Evolutionary conservation across 2,888 invertebrate species (phyloP), one percentile per base, ranked within the genome.

Genomic region (Thera britannica): DNA sequence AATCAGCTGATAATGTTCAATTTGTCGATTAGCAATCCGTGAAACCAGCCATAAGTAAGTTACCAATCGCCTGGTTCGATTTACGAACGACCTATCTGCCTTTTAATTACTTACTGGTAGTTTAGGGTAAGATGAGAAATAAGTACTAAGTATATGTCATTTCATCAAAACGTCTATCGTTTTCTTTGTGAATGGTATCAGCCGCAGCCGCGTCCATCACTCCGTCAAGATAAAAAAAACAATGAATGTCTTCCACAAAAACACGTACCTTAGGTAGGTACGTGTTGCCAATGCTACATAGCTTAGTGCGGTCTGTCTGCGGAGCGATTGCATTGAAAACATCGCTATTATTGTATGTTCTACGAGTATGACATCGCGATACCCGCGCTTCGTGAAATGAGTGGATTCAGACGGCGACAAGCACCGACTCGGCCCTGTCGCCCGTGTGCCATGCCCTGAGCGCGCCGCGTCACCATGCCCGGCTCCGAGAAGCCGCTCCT

Each of bases 401-500:
- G 41, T 34, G 4, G 2, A 58, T 36, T 41, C 69, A 72, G 65
- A 70, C 65, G 64, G 9, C 1, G n/a, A 41, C 56, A 34, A 64
- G 65, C 68, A 56, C 51, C 35, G 57, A 36, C 9, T 7, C 65
- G 54, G 8, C 51, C 63, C 51, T 63, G 63, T 55, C 70, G 72
- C 63, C 57, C 55, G 34, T 48, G 36, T 58, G 23, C 38, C 34
- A 11, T 41, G 38, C 1, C 35, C 36, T 54, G 44, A 61, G 11
- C 52, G 61, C 35, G 48, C 3, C 58, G 12, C 41, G 0, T 12
- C 60, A 51, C n/a, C 58, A 70, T 70, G 69, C 52, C 66, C 12
- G 38, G 38, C 23, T 59, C 58, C 12, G 57, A 58, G 5, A 54
- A 68, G 11, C 57, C 58, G 54, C 85, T 9, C 38, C 58, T 82